A percentile compares a stretch with the other conserved stretches of the same genome.
These are phyloP conservation scores for Pionites leucogaster DNA, from an alignment of 2,113 vertebrate species.

Conservation along the genomic window DNA sequence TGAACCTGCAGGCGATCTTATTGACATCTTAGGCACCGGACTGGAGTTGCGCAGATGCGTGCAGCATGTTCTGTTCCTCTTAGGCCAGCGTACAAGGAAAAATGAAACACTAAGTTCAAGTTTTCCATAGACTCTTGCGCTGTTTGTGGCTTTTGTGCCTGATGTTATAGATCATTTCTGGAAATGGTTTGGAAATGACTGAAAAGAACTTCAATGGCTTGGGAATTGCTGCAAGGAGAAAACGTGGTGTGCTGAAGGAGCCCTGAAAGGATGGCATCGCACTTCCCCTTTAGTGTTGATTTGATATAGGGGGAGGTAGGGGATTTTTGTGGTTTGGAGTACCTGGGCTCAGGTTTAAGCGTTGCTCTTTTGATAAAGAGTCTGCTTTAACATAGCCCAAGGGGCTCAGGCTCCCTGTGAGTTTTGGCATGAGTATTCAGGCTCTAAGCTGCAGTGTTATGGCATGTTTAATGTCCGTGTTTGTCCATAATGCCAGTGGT, in stretches of 20 bases:
- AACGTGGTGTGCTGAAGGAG: neutral
- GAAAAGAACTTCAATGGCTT: neutral
- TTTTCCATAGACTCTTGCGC: neutral
- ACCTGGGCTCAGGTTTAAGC: neutral
- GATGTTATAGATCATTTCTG: neutral
- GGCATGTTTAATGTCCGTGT: rapidly evolving
- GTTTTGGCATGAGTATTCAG: neutral
- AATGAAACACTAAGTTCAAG: neutral
- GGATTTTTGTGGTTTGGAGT: neutral
- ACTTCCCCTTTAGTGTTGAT: neutral
- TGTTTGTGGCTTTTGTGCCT: neutral
- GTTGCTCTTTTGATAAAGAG: neutral
- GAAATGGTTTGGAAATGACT: neutral
- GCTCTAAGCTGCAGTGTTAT: neutral
- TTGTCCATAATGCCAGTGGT: neutral
- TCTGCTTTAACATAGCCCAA: neutral
- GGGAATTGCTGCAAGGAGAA: neutral
- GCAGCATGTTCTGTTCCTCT: neutral
- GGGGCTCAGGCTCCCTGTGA: neutral
- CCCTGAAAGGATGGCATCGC: neutral
- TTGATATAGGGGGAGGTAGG: neutral
- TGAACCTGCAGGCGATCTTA: neutral
- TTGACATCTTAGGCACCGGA: neutral
- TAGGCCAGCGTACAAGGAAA: neutral
- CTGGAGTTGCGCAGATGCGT: neutral